These are phyloP conservation scores for Emydura subglobosa DNA, from an alignment of 2,113 vertebrate genomes.

Conservation along the genomic window DNA sequence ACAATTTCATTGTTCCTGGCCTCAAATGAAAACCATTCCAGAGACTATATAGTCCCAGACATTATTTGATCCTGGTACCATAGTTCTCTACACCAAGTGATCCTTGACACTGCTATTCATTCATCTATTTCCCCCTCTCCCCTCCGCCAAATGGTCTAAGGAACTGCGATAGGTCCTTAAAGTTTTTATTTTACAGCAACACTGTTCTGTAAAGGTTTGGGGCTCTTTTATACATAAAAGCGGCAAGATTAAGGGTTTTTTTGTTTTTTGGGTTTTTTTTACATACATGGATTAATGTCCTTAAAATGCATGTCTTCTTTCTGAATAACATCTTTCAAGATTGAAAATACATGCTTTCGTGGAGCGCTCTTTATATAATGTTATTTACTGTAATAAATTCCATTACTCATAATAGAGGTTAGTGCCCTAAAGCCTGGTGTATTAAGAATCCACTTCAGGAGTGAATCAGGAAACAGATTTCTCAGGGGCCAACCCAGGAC, in stretches of 20 bases:
- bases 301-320: constrained; percentile 30
- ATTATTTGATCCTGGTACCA: background rate
- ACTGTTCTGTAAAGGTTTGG: constrained; percentile 8
- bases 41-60: background rate
- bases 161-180: background rate
- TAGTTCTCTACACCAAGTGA: background rate
- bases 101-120: constrained; percentile 18
- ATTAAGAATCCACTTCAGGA: constrained; percentile 19
- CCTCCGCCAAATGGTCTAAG: background rate
- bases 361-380: constrained; percentile 5
- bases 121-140: constrained; percentile 47
- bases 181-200: constrained; percentile 21
- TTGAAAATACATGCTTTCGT: constrained; percentile 2
- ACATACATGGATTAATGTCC: constrained; percentile 13
- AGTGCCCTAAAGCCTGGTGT: background rate
- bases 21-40: background rate
- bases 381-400: constrained; percentile 3
- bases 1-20: constrained; percentile 14
- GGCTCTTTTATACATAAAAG: constrained; percentile 2
- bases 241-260: background rate
- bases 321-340: background rate
- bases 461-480: background rate
- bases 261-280: too few relatives aligned
- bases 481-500: background rate
- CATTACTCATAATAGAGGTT: background rate